Evolutionary conservation across 2,888 invertebrate species (phyloP), one percentile per base, ranked within the genome.

Genomic region (Rhagonycha lutea): DNA sequence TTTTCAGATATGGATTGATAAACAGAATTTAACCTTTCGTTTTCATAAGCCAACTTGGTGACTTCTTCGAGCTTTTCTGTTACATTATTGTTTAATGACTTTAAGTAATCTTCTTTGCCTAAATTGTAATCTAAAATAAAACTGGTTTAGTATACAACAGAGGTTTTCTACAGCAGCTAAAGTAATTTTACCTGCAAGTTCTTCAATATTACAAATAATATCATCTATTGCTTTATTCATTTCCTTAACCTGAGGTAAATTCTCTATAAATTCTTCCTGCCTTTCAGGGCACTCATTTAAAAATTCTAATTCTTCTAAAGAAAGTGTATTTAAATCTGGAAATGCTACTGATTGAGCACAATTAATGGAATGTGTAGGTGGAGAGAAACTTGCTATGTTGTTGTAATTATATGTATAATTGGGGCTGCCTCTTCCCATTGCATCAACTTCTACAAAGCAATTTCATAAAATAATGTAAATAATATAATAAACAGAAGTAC

Each of bases 241-340:
- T 82, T 94, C 92, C 71, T 91, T 89, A 1, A 94, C 89, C 79
- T 92, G 90, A 0, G 93, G 92, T 84, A 92, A 90, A 79, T 91
- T 92, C 83, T 93, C 92, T 62, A 95, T 87, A 78, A 94, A 92
- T 84, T 94, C 94, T 82, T 94, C 92, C 87, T 94, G 91, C 80
- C 91, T 90, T 82, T 95, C 94, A 0, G 91, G 90, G 87, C 93
- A 93, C 68, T 92, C 91, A 82, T 92, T 90, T 18, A 95, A 89
- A 83, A 92, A 91, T 80, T 92, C 91, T 65, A 96, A 88, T 86
- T 95, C 94, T 69, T 94, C 93, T 82, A 90, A 82, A 80, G 88
- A 87, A 79, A 91, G 83, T 69, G 86, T 85, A 77, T 89, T 87
- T 23, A 91, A 83, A 81, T 91, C 89, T 7, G 90, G 90, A 81